Evolutionary conservation across 2,888 invertebrate genomes (phyloP).

Genomic region (Luffia ferchaultella): DNA sequence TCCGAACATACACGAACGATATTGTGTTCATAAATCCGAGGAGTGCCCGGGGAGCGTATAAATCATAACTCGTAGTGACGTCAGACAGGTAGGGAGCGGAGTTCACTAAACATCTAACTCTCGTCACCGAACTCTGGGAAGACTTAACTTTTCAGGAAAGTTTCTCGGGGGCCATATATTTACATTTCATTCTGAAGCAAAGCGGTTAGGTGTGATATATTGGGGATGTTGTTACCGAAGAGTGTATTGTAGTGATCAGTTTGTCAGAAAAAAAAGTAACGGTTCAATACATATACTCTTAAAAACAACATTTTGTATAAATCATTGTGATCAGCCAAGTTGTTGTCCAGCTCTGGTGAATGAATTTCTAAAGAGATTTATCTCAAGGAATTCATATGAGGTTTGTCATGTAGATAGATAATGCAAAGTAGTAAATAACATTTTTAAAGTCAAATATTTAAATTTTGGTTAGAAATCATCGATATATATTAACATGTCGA

Average conservation of each 20-base stretch:
- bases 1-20: neutral
- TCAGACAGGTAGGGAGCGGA: neutral
- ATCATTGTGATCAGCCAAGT: no score
- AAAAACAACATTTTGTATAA: no score
- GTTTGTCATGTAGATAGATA: no score
- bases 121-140: neutral
- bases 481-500: no score
- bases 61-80: neutral
- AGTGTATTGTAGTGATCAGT: neutral
- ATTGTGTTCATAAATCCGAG: neutral
- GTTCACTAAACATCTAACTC: neutral
- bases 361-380: no score
- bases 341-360: no score
- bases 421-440: no score
- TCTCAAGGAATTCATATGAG: no score
- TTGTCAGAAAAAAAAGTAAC: neutral
- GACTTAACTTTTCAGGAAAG: neutral
- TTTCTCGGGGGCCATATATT: slow-evolving; percentile 21
- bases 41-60: neutral
- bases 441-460: no score
- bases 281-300: no score
- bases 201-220: slow-evolving; percentile 23
- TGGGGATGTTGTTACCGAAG: slow-evolving; percentile 7
- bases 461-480: no score
- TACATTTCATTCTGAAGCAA: slow-evolving; percentile 18